These are phyloP conservation scores for Anabas testudineus DNA, from an alignment of 2,797 vertebrate species.

Conservation along the genomic window DNA sequence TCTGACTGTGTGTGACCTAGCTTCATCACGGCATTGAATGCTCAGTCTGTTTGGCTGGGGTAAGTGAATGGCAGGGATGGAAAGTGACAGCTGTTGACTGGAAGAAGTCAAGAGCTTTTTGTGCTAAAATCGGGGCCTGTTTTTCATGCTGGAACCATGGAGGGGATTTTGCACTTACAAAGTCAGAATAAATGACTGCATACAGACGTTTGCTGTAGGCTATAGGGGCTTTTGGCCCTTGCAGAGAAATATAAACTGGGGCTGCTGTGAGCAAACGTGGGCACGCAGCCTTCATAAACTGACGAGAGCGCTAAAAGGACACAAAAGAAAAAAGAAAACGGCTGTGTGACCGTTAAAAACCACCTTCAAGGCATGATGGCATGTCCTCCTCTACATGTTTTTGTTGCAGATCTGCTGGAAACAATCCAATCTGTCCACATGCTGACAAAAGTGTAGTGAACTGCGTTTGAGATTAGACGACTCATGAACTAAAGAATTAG, in stretches of 20 bases:
- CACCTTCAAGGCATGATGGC: conserved; percentile 15
- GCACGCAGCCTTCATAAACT: background rate
- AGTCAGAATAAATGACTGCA: conserved; percentile 42
- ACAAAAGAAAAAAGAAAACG: conserved; percentile 34
- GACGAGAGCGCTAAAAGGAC: background rate
- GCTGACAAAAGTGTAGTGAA: conserved; percentile 6
- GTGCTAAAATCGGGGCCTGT: conserved; percentile 23
- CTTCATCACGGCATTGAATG: conserved; percentile 41
- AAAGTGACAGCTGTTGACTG: conserved; percentile 67
- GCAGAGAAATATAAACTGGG: conserved; percentile 27
- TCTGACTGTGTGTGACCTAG: conserved; percentile 57
- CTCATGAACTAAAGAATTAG: conserved; percentile 10
- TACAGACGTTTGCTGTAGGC: conserved; percentile 35
- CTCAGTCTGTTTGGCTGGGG: conserved; percentile 34
- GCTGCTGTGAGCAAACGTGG: conserved; percentile 19
- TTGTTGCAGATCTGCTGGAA: conserved; percentile 9
- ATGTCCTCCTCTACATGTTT: background rate
- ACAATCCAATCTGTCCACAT: conserved; percentile 16
- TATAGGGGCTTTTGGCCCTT: conserved; percentile 31
- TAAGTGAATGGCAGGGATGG: conserved; percentile 52
- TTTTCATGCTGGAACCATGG: conserved; percentile 18
- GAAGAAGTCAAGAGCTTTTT: conserved; percentile 54
- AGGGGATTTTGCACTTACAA: conserved; percentile 24
- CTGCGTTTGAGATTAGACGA: conserved; percentile 1
- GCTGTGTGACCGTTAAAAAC: conserved; percentile 9